Percentiles rank a stretch among this genome's conserved stretches.
Conservation (phyloP, 2,888 invertebrate genomes). For the Heliconius ethilla region DNA sequence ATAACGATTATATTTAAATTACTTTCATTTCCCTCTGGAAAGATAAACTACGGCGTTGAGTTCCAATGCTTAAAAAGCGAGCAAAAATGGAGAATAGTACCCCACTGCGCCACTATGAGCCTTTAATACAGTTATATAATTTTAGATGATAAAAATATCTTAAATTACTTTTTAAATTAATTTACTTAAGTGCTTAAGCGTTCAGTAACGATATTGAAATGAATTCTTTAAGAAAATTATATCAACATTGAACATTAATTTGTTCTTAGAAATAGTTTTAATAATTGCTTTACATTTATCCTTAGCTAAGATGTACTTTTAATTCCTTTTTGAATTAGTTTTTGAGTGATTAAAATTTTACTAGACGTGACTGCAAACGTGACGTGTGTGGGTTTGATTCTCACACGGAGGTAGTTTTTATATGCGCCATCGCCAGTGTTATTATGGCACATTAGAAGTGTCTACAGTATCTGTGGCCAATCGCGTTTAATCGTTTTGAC, state of each 20-base stretch:
- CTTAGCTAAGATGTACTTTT: background rate
- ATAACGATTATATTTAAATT: background rate
- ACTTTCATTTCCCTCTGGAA: too few relatives aligned
- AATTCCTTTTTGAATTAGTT: background rate
- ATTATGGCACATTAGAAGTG: too few relatives aligned
- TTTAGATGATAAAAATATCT: background rate
- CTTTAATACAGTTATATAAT: background rate
- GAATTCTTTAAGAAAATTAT: background rate
- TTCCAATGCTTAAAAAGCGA: too few relatives aligned
- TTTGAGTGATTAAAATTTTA: background rate
- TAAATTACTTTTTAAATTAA: background rate
- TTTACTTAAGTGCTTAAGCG: background rate
- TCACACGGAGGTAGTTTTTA: too few relatives aligned
- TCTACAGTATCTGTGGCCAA: too few relatives aligned
- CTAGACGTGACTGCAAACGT: background rate
- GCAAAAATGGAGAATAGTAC: too few relatives aligned
- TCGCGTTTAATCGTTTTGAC: too few relatives aligned
- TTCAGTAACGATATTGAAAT: background rate
- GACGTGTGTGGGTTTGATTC: background rate
- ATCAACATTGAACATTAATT: background rate
- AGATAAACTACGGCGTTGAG: too few relatives aligned
- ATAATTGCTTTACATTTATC: background rate
- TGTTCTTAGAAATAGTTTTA: background rate
- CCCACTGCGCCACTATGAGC: too few relatives aligned
- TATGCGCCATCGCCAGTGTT: too few relatives aligned